A percentile compares a stretch with the other conserved stretches of the same genome.
Conservation (phyloP, 2,888 invertebrate species). For the Megalurothrips usitatus region DNA sequence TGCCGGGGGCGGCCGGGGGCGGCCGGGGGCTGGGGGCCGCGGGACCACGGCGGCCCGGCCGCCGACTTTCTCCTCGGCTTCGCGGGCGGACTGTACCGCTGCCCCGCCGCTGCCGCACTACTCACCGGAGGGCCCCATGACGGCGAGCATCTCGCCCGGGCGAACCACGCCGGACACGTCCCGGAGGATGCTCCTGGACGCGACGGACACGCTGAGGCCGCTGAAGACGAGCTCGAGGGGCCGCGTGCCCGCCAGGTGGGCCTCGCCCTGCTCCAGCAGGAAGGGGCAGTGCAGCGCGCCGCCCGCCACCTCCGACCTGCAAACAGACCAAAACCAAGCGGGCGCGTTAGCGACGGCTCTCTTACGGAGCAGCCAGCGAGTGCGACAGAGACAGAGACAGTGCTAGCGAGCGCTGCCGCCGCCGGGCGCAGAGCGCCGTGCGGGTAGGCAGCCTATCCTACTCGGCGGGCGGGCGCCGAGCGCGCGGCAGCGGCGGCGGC, state of each 20-base stretch:
- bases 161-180: constrained; percentile 69
- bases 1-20: too few relatives aligned
- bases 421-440: too few relatives aligned
- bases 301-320: constrained; percentile 17
- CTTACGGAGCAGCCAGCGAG: background rate
- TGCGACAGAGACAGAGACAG: background rate
- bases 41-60: too few relatives aligned
- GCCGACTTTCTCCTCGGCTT: too few relatives aligned
- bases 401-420: background rate
- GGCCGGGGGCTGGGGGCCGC: too few relatives aligned
- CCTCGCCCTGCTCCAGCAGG: constrained; percentile 51
- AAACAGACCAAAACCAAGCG: background rate
- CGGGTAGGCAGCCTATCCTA: background rate
- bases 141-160: constrained; percentile 72
- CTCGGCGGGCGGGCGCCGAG: background rate
- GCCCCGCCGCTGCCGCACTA: background rate
- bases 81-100: too few relatives aligned
- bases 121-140: constrained; percentile 75
- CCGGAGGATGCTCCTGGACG: constrained; percentile 58
- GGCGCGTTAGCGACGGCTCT: too few relatives aligned
- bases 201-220: constrained; percentile 54
- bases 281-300: constrained; percentile 49
- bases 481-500: background rate
- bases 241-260: constrained; percentile 44
- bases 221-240: constrained; percentile 64